A percentile compares a stretch with the other conserved stretches of the same genome.
Conservation (phyloP, 1,140 invertebrate species). For the Ridgeia piscesae region DNA sequence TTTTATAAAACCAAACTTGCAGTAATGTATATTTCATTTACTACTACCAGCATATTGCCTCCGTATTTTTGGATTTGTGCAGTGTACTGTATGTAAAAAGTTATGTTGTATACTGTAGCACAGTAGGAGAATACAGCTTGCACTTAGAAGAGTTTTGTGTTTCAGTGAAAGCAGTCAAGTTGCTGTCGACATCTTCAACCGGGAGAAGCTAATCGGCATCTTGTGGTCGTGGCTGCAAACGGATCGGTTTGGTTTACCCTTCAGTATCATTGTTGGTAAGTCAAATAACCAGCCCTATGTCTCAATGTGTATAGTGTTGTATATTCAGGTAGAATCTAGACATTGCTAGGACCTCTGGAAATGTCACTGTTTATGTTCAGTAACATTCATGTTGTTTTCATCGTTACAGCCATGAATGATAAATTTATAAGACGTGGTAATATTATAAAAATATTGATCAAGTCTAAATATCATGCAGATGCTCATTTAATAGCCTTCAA, state of each 20-base stretch:
- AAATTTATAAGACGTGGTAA: too few relatives aligned
- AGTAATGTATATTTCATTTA: too few relatives aligned
- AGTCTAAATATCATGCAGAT: not conserved
- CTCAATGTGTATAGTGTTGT: not conserved
- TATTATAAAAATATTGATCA: too few relatives aligned
- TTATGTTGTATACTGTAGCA: not conserved
- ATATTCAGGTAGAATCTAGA: not conserved
- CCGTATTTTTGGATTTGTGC: not conserved
- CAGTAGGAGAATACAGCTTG: not conserved
- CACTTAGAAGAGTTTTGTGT: slow-evolving; percentile 14
- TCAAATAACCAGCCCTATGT: not conserved
- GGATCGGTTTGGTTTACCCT: slow-evolving; percentile 64
- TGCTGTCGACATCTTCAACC: slow-evolving; percentile 69
- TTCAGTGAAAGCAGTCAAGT: slow-evolving; percentile 63
- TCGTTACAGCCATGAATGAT: too few relatives aligned
- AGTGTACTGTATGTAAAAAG: not conserved
- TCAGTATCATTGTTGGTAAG: slow-evolving; percentile 62
- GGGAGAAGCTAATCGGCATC: slow-evolving; percentile 66
- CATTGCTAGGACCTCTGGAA: not conserved
- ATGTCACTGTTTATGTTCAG: not conserved
- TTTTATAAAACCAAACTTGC: too few relatives aligned
- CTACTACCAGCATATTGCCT: too few relatives aligned
- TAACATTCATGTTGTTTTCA: too few relatives aligned
- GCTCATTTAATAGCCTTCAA: slow-evolving; percentile 20
- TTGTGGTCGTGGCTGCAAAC: slow-evolving; percentile 68